Evolutionary conservation across 2,113 vertebrate species (phyloP).

Genomic region (Antechinus stuartii): DNA sequence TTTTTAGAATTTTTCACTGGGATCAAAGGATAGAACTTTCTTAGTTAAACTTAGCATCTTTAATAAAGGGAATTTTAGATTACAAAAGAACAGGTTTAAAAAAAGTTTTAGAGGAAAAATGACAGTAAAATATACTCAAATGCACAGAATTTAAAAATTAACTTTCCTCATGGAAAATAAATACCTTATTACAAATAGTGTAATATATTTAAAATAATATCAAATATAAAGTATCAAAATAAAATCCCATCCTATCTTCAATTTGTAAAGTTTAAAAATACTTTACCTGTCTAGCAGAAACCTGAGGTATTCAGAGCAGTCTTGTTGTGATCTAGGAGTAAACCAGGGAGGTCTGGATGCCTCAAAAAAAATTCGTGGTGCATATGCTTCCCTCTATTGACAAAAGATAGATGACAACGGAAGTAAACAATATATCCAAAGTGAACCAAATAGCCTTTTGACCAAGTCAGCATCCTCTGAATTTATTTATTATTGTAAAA

Average conservation of each 20-base stretch:
- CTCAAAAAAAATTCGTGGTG: constrained; percentile 95
- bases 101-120: constrained; percentile 17
- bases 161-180: background rate
- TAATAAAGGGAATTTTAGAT: background rate
- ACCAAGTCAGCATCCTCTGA: background rate
- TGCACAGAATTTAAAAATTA: background rate
- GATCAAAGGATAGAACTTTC: background rate
- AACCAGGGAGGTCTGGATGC: constrained; percentile 97
- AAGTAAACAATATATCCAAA: constrained; percentile 43
- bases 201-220: background rate
- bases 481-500: background rate
- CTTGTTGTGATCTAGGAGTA: constrained; percentile 94
- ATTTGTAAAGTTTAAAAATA: constrained; percentile 36
- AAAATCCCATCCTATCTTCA: constrained; percentile 33
- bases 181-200: no score
- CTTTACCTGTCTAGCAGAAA: constrained; percentile 96
- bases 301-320: constrained; percentile 97
- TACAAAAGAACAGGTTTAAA: background rate
- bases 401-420: constrained; percentile 42
- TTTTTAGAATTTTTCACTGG: background rate
- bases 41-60: background rate
- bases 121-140: background rate
- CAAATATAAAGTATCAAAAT: constrained; percentile 48
- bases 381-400: constrained; percentile 94
- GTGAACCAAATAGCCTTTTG: constrained; percentile 35